Base-by-base conservation (phyloP, 2,797 vertebrate genomes). In the Sebastes miniatus region DNA sequence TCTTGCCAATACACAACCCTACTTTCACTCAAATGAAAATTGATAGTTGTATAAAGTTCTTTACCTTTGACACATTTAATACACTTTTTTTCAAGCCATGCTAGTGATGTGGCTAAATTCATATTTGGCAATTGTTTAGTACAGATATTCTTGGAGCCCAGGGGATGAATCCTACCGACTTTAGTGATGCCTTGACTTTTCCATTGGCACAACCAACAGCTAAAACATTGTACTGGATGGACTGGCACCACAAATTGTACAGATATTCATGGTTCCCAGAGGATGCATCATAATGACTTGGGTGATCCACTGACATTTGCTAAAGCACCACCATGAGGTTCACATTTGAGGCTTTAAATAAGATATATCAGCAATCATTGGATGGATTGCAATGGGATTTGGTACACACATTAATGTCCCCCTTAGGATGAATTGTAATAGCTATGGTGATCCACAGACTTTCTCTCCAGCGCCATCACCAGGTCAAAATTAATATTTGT, bases 311-410 rank as follows among this genome's bases (percentile, higher is more conserved):
- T 73, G 39, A 32, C 9, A 14, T 63, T 34, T 7, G 22, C 12
- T 11, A 0, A 0, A 47, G 36, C 1, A 2, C 20, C 1, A 2
- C 20, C 1, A 0, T 34, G 9, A 52, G n/a, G 29, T 36, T 71
- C 25, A 32, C 27, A 47, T 31, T 10, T 65, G 22, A 57, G 24
- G n/a, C 39, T 32, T 32, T 22, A 0, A 22, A n/a, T n/a, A 54
- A n/a, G 3, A 62, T 31, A 54, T 63, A 0, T 39, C 8, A 34
- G 18, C 5, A 54, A 63, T 31, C 0, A n/a, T 4, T 31, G 5
- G 57, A 36, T 8, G 34, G 2, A 58, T 6, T n/a, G 7, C 36
- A 47, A 25, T 59, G 4, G 22, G 0, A 58, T 50, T 27, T 25
- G 47, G 16, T 20, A 47, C 14, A 20, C 27, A 47, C 10, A 24